These are phyloP conservation scores for Cecidostiba fungosa DNA, from an alignment of 2,888 invertebrate species.

Conservation along the genomic window DNA sequence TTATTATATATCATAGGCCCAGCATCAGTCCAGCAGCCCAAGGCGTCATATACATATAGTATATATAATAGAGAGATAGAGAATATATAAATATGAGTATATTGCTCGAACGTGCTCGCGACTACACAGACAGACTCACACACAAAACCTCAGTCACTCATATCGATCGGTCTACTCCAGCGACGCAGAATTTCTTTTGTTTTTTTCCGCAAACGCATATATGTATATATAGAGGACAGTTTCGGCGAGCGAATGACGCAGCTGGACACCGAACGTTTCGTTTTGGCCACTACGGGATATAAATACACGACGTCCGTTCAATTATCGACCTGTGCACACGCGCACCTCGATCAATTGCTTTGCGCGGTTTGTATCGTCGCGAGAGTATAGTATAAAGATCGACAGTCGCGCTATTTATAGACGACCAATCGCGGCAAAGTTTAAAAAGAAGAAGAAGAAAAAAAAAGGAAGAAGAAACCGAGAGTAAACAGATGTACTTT, in stretches of 20 bases:
- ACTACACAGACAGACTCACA: constrained; percentile 4
- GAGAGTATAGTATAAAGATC: too few species aligned
- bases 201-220: too few species aligned
- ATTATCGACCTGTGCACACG: not conserved
- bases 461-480: not conserved
- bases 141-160: not conserved
- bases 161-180: not conserved
- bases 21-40: constrained; percentile 55
- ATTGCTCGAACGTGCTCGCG: constrained; percentile 37
- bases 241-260: not conserved
- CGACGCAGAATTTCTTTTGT: not conserved
- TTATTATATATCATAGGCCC: constrained; percentile 51
- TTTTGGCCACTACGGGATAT: not conserved
- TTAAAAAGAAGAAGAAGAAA: too few species aligned
- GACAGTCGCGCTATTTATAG: too few species aligned
- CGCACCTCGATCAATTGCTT: too few species aligned
- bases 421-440: too few species aligned
- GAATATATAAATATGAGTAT: not conserved
- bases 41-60: constrained; percentile 40
- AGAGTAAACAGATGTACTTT: not conserved
- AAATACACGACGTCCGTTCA: not conserved
- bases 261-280: too few species aligned
- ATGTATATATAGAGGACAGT: not conserved
- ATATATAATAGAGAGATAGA: not conserved
- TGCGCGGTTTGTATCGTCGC: too few species aligned